phyloP scores from a whole-genome alignment of 2,888 invertebrate genomes.

The Emmelina monodactyla region DNA sequence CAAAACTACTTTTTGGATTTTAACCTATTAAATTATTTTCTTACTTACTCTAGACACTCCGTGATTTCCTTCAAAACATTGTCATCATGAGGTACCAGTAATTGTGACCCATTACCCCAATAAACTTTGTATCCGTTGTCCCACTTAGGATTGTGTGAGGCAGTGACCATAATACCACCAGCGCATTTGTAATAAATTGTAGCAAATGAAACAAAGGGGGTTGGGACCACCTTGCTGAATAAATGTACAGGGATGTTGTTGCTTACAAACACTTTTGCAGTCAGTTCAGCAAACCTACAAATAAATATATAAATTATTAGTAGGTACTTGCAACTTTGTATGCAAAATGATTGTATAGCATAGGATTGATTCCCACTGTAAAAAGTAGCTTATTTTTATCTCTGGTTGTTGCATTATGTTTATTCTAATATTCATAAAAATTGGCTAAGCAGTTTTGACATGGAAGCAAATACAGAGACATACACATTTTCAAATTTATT shows the following conservation, averaged over 20 bases:
- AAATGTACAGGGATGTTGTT: slow-evolving; percentile 81
- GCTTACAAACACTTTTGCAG: slow-evolving; percentile 83
- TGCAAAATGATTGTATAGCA: too few relatives aligned
- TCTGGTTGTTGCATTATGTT: too few relatives aligned
- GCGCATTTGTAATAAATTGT: slow-evolving; percentile 76
- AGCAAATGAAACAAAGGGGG: slow-evolving; percentile 92
- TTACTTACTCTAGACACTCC: slow-evolving; percentile 71
- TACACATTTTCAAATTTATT: too few relatives aligned
- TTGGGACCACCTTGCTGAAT: slow-evolving; percentile 83
- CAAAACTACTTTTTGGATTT: too few relatives aligned
- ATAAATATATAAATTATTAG: too few relatives aligned
- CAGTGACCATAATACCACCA: slow-evolving; percentile 93
- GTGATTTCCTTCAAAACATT: slow-evolving; percentile 82
- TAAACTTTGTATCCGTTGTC: slow-evolving; percentile 95
- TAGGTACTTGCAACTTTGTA: too few relatives aligned
- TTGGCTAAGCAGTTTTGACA: too few relatives aligned
- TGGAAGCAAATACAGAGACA: too few relatives aligned
- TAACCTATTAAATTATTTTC: too few relatives aligned
- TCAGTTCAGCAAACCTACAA: slow-evolving; percentile 84
- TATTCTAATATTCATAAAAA: too few relatives aligned
- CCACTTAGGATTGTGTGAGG: slow-evolving; percentile 94
- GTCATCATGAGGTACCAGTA: slow-evolving; percentile 90
- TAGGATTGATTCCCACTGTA: too few relatives aligned
- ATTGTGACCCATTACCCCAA: slow-evolving; percentile 95
- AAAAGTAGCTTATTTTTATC: too few relatives aligned